These are phyloP conservation scores for Periplaneta americana DNA, from an alignment of 1,140 invertebrate species.

Conservation along the genomic window DNA sequence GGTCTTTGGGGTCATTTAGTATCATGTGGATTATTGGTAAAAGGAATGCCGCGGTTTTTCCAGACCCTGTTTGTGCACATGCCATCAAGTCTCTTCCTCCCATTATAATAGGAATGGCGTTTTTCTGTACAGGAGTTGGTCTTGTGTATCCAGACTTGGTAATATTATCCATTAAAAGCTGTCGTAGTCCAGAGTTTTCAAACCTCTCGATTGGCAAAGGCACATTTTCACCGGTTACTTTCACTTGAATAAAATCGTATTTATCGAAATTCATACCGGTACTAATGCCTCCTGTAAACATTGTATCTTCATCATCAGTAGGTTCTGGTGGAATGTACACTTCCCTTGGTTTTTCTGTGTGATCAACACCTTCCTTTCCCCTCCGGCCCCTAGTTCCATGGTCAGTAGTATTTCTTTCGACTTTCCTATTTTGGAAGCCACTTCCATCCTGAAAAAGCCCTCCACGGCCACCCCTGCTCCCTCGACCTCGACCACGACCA, in stretches of 20 bases:
- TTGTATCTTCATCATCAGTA: conserved; percentile 57
- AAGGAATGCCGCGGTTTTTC: conserved; percentile 93
- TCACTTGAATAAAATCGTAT: conserved; percentile 76
- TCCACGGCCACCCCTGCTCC: neutral
- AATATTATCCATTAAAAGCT: conserved; percentile 70
- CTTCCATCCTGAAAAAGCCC: neutral
- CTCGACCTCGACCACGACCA: conserved; percentile 4
- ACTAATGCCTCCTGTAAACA: conserved; percentile 64
- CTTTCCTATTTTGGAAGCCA: neutral
- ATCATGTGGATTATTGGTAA: conserved; percentile 80
- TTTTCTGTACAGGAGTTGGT: conserved; percentile 92
- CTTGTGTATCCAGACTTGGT: conserved; percentile 71
- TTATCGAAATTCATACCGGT: conserved; percentile 87
- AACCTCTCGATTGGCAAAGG: conserved; percentile 62
- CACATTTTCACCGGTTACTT: conserved; percentile 62
- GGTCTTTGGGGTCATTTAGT: conserved; percentile 46
- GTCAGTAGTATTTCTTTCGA: neutral
- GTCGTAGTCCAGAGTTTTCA: conserved; percentile 58
- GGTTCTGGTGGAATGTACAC: conserved; percentile 80
- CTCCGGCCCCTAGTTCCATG: conserved; percentile 7
- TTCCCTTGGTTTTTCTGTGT: conserved; percentile 33
- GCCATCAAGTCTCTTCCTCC: conserved; percentile 86
- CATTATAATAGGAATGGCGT: conserved; percentile 79
- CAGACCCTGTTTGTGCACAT: conserved; percentile 96
- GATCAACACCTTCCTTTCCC: conserved; percentile 1